Base-by-base conservation (phyloP, 2,888 invertebrate genomes). In the Netelia virgata region DNA sequence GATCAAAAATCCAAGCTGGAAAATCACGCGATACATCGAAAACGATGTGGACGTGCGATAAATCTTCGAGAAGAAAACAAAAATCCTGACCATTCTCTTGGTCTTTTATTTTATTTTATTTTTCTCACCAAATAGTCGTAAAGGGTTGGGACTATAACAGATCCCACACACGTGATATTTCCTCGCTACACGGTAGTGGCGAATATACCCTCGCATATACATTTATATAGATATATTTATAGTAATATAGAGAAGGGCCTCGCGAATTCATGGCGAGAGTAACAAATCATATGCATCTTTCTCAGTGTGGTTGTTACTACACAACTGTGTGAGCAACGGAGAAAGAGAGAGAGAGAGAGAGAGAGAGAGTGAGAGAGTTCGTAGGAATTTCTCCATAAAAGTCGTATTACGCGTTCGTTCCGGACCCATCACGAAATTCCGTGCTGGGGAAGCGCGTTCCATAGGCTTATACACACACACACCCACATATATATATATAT, bases 341-440 rank as follows among this genome's bases (percentile, higher is more conserved):
- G 20, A 28, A 16, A 41, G 36, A 16, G 55, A 69, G 41, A 41
- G 28, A 36, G 20, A 50, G 61, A 18, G 47, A 63, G 23, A 61
- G 57, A 76, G 66, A 53, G 76, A 76, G 68, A 76, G n/a, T 50
- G 55, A 43, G 23, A 41, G 59, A 84, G 82, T 66, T 72, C 63
- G 82, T 76, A 83, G 80, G 84, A 87, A 87, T 87, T 87, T 90
- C 90, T 90, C 91, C 93, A 92, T 93, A 93, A 93, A 93, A 93
- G 91, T 92, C 92, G 91, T 92, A 93, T 93, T 93, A 93, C 91
- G 88, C 90, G 91, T 93, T 93, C 92, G 93, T 92, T 92, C 92
- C 92, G 91, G 91, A 90, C 91, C 90, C 88, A 88, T 89, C 90
- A 89, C 89, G 89, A 90, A 90, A 92, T 92, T 92, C 91, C 90